Percentiles rank a stretch among this genome's conserved stretches.
Conservation (phyloP, 2,888 invertebrate genomes). For the Petrolisthes manimaculis region DNA sequence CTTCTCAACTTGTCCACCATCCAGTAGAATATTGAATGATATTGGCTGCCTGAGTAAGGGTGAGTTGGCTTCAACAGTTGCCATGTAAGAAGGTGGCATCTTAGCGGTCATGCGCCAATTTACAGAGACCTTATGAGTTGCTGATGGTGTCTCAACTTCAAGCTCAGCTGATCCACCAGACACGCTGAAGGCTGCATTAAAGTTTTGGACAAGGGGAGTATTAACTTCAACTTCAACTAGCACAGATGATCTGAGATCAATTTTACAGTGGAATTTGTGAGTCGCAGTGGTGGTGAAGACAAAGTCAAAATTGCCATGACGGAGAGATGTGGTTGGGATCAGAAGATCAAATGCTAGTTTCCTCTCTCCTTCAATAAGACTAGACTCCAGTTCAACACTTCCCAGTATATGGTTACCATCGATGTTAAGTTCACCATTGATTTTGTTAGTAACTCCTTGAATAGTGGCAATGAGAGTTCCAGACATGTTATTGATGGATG, state of each 20-base stretch:
- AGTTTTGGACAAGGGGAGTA: conserved; percentile 24
- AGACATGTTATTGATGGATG: conserved; percentile 28
- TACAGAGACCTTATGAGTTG: conserved; percentile 29
- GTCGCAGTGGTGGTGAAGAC: conserved; percentile 8
- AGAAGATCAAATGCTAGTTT: conserved; percentile 32
- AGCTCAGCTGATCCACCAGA: conserved; percentile 4
- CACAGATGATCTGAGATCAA: conserved; percentile 30
- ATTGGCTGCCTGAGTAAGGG: conserved; percentile 32
- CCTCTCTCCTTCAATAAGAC: conserved; percentile 27
- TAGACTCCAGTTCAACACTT: conserved; percentile 28
- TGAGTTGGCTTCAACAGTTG: conserved; percentile 27
- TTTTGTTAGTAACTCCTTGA: conserved; percentile 23
- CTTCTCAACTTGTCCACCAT: conserved; percentile 1
- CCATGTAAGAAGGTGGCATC: conserved; percentile 38
- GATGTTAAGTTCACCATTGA: conserved; percentile 32
- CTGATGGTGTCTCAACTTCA: conserved; percentile 34
- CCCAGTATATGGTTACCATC: conserved; percentile 10
- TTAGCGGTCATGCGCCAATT: conserved; percentile 42
- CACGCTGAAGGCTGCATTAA: conserved; percentile 5
- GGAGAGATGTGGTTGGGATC: conserved; percentile 28
- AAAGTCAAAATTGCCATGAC: conserved; percentile 22
- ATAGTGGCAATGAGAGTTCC: conserved; percentile 21
- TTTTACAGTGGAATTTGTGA: conserved; percentile 29
- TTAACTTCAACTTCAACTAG: conserved; percentile 17
- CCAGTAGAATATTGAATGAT: conserved; percentile 18